Evolutionary conservation across 1,140 invertebrate species (phyloP).

Genomic region (Vollenhovia emeryi): DNA sequence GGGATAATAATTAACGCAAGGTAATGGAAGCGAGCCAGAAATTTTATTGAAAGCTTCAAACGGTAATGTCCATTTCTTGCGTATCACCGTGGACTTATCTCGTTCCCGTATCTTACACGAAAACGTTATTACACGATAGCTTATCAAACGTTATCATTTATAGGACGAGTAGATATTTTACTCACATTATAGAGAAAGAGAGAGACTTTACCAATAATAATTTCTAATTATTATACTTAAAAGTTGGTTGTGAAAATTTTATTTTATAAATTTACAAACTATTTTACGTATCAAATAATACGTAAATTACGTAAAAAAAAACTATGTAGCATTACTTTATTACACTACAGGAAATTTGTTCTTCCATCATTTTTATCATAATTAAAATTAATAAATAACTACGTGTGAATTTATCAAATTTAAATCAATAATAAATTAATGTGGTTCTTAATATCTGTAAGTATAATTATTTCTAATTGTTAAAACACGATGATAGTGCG

Average conservation of each 20-base stretch:
- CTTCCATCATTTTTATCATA: not conserved
- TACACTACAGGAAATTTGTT: not conserved
- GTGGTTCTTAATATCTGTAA: not conserved
- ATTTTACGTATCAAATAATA: not conserved
- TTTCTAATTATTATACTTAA: not conserved
- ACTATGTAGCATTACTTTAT: not conserved
- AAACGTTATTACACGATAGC: not conserved
- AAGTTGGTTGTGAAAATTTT: not conserved
- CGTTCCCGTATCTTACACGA: not conserved
- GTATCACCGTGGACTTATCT: not conserved
- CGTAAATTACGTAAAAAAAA: not conserved
- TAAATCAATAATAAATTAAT: constrained; percentile 7
- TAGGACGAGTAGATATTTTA: not conserved
- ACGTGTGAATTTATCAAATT: not conserved
- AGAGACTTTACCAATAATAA: not conserved
- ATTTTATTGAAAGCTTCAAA: not conserved
- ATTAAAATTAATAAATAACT: not conserved
- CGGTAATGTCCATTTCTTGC: not conserved
- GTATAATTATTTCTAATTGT: not conserved
- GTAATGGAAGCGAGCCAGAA: not conserved
- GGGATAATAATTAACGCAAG: not conserved
- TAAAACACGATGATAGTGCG: not conserved
- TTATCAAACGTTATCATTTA: not conserved
- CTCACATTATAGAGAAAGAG: not conserved
- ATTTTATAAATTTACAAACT: not conserved